phyloP scores from a whole-genome alignment of 2,113 vertebrate species.

The Artemisiospiza belli region DNA sequence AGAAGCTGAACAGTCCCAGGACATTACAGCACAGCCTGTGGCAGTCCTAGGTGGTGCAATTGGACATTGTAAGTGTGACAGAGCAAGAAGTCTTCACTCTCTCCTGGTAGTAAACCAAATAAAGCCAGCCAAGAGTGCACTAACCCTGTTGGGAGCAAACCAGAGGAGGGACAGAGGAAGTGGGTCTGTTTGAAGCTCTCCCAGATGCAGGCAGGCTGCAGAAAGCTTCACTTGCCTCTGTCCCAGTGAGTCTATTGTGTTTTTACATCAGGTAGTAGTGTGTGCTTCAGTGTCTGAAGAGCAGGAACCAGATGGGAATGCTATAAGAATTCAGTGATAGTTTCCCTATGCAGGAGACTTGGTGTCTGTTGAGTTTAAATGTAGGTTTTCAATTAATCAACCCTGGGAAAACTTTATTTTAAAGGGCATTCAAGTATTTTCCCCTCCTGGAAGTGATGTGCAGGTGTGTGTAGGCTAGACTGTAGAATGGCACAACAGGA shows the following conservation, averaged over 20 bases:
- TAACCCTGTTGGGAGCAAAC: not conserved
- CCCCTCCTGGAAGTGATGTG: not conserved
- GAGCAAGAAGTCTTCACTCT: not conserved
- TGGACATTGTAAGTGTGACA: not conserved
- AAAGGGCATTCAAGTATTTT: not conserved
- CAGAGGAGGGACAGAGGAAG: not conserved
- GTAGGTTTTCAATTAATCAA: not conserved
- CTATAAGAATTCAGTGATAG: not conserved
- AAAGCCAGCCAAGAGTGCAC: not conserved
- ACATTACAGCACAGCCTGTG: not conserved
- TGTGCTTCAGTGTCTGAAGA: not conserved
- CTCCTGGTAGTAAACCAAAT: not conserved
- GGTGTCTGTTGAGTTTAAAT: not conserved
- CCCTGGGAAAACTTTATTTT: not conserved
- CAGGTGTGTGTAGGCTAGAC: not conserved
- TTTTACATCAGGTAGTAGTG: not conserved
- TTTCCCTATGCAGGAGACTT: not conserved
- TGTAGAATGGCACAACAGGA: not conserved
- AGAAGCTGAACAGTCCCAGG: not conserved
- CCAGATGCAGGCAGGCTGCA: not conserved
- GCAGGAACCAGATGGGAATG: not conserved
- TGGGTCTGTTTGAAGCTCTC: not conserved
- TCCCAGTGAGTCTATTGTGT: not conserved
- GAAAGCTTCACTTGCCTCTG: not conserved
- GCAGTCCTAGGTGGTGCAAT: not conserved